Base-by-base conservation (phyloP, 2,113 vertebrate species). In the Ibidorhyncha struthersii region DNA sequence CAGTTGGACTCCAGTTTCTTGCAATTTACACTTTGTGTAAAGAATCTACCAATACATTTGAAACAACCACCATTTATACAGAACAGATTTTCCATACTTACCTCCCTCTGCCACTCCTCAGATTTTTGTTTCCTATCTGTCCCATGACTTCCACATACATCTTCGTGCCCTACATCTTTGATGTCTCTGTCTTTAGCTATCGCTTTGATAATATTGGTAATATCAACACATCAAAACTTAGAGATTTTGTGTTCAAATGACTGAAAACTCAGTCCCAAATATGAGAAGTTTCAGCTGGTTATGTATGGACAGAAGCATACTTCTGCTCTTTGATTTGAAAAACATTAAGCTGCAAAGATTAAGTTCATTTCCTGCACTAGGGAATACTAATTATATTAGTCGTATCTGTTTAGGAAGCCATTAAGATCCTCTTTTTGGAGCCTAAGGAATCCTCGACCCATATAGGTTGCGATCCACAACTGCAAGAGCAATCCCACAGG, bases 81-180 rank as follows among this genome's bases (percentile, higher is more conserved):
- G 12, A 77, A 50, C 14, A 66, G 9, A n/a, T 63, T 82, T 47
- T 55, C 82, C 8, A 59, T 32, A 29, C 6, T 38, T 26, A 32
- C 10, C 13, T 45, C 10, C 32, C 29, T 62, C 34, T 45, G 26
- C 25, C 4, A 5, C 29, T 83, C 4, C 21, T 40, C n/a, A 47
- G 15, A 50, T 83, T 81, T 86, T 32, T 56, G 3, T 32, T 81
- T 86, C 17, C 20, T 49, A 1, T 40, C 49, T 80, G 8, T 34
- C 14, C 11, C 20, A 34, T 15, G 16, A n/a, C 9, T 59, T 0
- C 0, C 23, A 58, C 12, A 47, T 23, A 71, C 21, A 17, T 13
- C 38, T 78, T 53, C 9, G 8, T 12, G 29, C 17, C 7, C 4
- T 43, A 53, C 3, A 12, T 43, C 18, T 63, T 76, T 47, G 10